Evolutionary conservation across 2,113 vertebrate genomes (phyloP).

Genomic region (Excalfactoria chinensis): DNA sequence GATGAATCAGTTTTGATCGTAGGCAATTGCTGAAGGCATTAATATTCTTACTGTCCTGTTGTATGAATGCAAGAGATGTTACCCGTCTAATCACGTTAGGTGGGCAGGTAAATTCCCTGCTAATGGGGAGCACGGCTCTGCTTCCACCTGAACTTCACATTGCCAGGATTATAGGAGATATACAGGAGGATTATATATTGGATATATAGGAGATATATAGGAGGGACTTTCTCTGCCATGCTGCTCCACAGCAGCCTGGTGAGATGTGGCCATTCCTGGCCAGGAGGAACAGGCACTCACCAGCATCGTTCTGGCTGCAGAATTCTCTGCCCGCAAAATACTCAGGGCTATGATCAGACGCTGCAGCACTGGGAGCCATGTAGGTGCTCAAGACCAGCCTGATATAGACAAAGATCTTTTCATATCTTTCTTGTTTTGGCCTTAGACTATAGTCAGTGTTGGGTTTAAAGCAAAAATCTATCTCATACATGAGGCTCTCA

Average conservation of each 20-base stretch:
- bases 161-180: background rate
- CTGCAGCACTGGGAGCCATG: background rate
- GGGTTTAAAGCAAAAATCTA: background rate
- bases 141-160: rapidly evolving
- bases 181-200: too few relatives aligned
- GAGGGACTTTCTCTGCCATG: background rate
- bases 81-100: background rate
- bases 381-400: background rate
- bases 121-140: rapidly evolving
- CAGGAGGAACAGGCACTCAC: background rate
- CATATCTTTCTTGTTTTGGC: background rate
- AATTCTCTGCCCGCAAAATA: background rate
- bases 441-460: background rate
- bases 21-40: background rate
- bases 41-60: background rate
- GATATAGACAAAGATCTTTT: background rate
- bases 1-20: rapidly evolving
- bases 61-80: background rate
- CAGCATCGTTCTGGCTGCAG: background rate
- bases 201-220: too few relatives aligned
- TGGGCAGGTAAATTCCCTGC: background rate
- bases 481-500: background rate
- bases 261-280: background rate
- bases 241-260: background rate
- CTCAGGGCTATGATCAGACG: rapidly evolving